These are phyloP conservation scores for Drosophila oshimai DNA, from an alignment of 1,140 invertebrate genomes.

Conservation along the genomic window DNA sequence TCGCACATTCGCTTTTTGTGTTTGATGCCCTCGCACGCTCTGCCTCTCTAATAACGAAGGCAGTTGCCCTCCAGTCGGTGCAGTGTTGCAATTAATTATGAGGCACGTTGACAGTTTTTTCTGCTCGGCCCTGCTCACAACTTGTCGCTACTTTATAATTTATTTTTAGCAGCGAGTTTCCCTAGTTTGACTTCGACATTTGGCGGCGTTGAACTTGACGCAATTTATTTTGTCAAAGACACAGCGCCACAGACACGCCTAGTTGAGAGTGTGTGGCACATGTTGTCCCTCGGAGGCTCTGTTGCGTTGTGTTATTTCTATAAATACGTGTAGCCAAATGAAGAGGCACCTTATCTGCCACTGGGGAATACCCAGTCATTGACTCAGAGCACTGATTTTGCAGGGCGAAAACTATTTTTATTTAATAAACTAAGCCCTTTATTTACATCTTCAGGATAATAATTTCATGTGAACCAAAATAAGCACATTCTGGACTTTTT, in stretches of 20 bases:
- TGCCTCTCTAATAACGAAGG: conserved; percentile 39
- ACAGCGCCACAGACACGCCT: conserved; percentile 60
- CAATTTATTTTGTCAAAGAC: conserved; percentile 76
- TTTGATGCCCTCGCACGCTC: conserved; percentile 35
- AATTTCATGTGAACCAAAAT: no score
- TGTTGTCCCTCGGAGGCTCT: conserved; percentile 25
- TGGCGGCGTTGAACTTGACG: conserved; percentile 78
- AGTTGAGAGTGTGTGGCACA: conserved; percentile 66
- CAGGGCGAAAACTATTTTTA: not conserved
- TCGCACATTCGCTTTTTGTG: conserved; percentile 12
- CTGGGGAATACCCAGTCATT: conserved; percentile 68
- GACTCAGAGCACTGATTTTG: conserved; percentile 15
- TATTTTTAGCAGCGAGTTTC: conserved; percentile 71
- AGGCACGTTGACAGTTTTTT: conserved; percentile 71
- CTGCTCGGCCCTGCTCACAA: not conserved
- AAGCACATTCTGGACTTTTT: no score
- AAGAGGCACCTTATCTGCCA: conserved; percentile 33
- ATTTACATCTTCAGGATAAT: no score
- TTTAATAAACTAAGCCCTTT: no score
- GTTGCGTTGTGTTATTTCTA: conserved; percentile 47
- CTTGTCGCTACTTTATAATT: conserved; percentile 59
- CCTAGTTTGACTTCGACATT: conserved; percentile 74
- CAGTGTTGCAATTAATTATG: conserved; percentile 74
- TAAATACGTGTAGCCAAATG: conserved; percentile 37
- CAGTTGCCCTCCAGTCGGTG: conserved; percentile 14